Percentiles rank a stretch among this genome's conserved stretches.
Evolutionary conservation across 2,888 invertebrate genomes (phyloP).

Genomic region (Drosophila greeni): DNA sequence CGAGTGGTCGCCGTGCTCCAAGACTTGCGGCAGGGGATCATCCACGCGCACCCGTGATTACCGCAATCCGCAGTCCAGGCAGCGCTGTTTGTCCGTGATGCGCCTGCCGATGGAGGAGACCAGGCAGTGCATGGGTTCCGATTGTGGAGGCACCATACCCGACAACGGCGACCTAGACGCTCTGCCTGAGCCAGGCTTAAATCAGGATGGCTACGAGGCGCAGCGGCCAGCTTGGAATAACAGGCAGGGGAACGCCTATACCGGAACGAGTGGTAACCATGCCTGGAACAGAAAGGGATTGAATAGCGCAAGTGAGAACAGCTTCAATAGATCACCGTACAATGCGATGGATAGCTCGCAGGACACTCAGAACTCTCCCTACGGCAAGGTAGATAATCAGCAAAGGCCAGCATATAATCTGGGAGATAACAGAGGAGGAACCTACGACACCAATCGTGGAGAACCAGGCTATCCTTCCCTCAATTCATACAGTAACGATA

Average conservation of each 20-base stretch:
- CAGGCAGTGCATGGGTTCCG: slow-evolving; percentile 51
- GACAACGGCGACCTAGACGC: slow-evolving; percentile 50
- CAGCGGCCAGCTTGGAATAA: slow-evolving; percentile 8
- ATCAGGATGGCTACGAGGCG: slow-evolving; percentile 22
- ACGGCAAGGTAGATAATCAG: background rate
- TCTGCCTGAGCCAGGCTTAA: slow-evolving; percentile 33
- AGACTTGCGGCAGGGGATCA: slow-evolving; percentile 84
- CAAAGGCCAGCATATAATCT: background rate
- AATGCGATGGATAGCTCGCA: slow-evolving; percentile 1
- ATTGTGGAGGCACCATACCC: slow-evolving; percentile 69
- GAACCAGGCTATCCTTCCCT: slow-evolving; percentile 12
- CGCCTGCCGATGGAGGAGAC: slow-evolving; percentile 55
- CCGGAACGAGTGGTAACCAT: background rate
- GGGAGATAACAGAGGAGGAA: slow-evolving; percentile 3
- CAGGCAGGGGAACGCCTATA: background rate
- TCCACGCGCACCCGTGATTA: slow-evolving; percentile 85
- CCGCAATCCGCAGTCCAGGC: slow-evolving; percentile 81
- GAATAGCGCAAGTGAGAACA: slow-evolving; percentile 2
- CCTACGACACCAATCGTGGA: slow-evolving; percentile 19
- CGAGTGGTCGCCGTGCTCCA: slow-evolving; percentile 88
- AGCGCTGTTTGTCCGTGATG: slow-evolving; percentile 80
- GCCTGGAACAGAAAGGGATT: slow-evolving; percentile 24
- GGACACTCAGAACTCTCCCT: slow-evolving; percentile 1
- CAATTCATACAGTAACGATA: slow-evolving; percentile 52
- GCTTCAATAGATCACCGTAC: slow-evolving; percentile 21